Evolutionary conservation across 2,888 invertebrate genomes (phyloP).

Genomic region (Bhutanitis thaidina): DNA sequence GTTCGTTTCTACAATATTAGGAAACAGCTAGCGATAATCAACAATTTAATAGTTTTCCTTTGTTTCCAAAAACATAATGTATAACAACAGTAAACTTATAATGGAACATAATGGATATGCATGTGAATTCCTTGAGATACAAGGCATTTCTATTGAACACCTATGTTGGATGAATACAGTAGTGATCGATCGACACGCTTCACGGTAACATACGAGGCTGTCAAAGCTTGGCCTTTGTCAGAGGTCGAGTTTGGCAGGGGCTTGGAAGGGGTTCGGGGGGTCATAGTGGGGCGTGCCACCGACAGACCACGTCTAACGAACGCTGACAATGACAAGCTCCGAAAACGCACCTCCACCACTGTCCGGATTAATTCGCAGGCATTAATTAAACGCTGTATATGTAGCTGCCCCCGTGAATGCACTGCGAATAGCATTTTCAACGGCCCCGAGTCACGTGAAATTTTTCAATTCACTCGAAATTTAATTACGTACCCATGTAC

Average conservation of each 20-base stretch:
- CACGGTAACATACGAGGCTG: slow-evolving; percentile 4
- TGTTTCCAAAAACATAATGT: slow-evolving; percentile 12
- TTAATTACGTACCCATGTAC: slow-evolving; percentile 6
- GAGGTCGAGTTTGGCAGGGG: slow-evolving; percentile 15
- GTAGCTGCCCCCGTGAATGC: slow-evolving; percentile 29
- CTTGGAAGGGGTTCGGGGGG: not conserved
- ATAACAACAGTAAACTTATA: not conserved
- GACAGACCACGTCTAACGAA: slow-evolving; percentile 31
- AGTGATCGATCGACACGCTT: slow-evolving; percentile 15
- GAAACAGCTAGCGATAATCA: not conserved
- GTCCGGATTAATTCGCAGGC: slow-evolving; percentile 41
- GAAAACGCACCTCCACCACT: slow-evolving; percentile 37
- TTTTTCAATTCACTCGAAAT: slow-evolving; percentile 19
- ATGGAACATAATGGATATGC: not conserved
- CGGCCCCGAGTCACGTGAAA: slow-evolving; percentile 15
- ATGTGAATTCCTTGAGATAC: slow-evolving; percentile 1
- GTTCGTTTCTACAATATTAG: not conserved
- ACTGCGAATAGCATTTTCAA: slow-evolving; percentile 30
- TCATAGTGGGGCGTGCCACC: slow-evolving; percentile 12
- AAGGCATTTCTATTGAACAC: not conserved
- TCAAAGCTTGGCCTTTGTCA: slow-evolving; percentile 21
- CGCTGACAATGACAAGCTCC: slow-evolving; percentile 41
- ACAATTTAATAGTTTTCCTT: slow-evolving; percentile 7
- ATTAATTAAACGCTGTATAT: slow-evolving; percentile 45
- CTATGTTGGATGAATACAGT: slow-evolving; percentile 4